Conservation (phyloP, 2,888 invertebrate species). For the Phaonia tiefii region DNA sequence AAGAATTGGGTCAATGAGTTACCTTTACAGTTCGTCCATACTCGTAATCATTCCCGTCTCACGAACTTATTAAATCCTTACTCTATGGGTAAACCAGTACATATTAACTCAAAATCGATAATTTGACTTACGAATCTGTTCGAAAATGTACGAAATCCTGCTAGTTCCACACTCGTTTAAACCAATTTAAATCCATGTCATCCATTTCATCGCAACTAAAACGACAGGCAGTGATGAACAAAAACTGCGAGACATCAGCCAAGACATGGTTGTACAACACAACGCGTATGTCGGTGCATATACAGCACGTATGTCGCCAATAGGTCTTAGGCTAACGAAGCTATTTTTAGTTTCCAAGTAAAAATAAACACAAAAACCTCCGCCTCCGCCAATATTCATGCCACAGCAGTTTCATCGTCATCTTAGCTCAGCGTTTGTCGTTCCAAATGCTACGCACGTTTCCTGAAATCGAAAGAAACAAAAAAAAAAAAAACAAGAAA, state of each 20-base stretch:
- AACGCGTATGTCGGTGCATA: not conserved
- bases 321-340: conserved; percentile 68
- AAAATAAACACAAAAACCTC: conserved; percentile 38
- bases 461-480: conserved; percentile 37
- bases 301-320: conserved; percentile 60
- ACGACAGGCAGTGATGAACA: conserved; percentile 39
- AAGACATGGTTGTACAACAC: conserved; percentile 12
- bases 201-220: conserved; percentile 33
- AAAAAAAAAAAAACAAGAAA: too few relatives aligned
- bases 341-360: conserved; percentile 57
- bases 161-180: conserved; percentile 1
- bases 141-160: not conserved
- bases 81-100: too few relatives aligned
- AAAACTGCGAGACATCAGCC: not conserved
- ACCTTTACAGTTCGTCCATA: too few relatives aligned
- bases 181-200: conserved; percentile 54
- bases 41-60: too few relatives aligned
- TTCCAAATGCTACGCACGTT: conserved; percentile 64
- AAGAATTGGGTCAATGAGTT: too few relatives aligned
- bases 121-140: too few relatives aligned
- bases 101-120: too few relatives aligned
- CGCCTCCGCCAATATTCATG: conserved; percentile 61
- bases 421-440: conserved; percentile 44
- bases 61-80: too few relatives aligned
- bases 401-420: conserved; percentile 31